phyloP scores from a whole-genome alignment of 2,888 invertebrate species.

The Euplagia quadripunctaria region DNA sequence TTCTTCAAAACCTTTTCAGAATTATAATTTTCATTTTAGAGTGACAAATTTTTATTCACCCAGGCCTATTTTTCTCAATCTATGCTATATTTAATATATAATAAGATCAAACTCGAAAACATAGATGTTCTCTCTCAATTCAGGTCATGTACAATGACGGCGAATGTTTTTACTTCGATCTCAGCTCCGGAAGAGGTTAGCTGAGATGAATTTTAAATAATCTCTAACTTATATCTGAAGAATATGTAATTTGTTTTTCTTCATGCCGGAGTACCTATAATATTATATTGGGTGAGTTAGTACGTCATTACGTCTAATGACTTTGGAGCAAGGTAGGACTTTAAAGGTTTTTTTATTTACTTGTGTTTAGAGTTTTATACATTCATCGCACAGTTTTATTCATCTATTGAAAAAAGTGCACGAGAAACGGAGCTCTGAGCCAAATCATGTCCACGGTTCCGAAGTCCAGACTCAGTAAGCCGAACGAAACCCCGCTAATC shows the following conservation, averaged over 20 bases:
- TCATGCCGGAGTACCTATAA: not conserved
- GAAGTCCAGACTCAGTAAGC: not conserved
- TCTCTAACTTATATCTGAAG: slow-evolving; percentile 15
- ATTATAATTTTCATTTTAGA: no score
- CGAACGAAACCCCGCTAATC: not conserved
- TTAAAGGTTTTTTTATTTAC: not conserved
- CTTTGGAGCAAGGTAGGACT: not conserved
- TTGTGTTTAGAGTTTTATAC: not conserved
- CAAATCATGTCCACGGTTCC: not conserved
- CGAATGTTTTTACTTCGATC: slow-evolving; percentile 25
- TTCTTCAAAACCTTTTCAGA: no score
- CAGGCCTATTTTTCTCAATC: not conserved
- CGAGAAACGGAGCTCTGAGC: no score
- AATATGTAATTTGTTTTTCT: slow-evolving; percentile 32
- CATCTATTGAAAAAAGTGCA: not conserved
- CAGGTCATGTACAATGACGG: slow-evolving; percentile 28
- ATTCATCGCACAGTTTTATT: not conserved
- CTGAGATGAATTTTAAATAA: slow-evolving; percentile 45
- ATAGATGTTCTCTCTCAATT: slow-evolving; percentile 14
- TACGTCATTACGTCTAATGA: not conserved
- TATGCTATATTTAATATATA: not conserved
- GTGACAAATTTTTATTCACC: not conserved
- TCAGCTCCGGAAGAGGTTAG: slow-evolving; percentile 18
- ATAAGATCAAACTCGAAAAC: not conserved
- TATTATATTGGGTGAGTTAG: not conserved